Evolutionary conservation across 2,888 invertebrate species (phyloP), one percentile per base, ranked within the genome.

Genomic region (Dilophus febrilis): DNA sequence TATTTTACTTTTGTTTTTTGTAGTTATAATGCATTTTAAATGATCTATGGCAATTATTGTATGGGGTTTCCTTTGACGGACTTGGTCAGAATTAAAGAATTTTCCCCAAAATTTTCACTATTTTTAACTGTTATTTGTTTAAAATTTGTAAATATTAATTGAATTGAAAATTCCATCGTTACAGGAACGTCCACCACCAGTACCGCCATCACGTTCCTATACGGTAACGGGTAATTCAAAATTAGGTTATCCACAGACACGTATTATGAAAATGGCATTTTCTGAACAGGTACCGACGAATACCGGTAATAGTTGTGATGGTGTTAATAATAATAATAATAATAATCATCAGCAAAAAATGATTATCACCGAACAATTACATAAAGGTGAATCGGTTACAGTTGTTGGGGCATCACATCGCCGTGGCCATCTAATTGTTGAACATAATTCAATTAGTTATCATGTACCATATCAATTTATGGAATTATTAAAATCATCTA

Each of bases 111-210:
- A 36, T 32, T 14, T 37, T 27, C 35, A 31, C 27, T 37, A 18
- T 14, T 39, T 28, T 35, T 27, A 18, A 14, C 19, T 34, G 28
- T 40, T 31, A 12, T 12, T 35, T 18, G 27, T 37, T 42, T 19
- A 17, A 37, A n/a, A n/a, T n/a, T n/a, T n/a, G n/a, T n/a, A n/a
- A n/a, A n/a, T n/a, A n/a, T n/a, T n/a, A n/a, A n/a, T n/a, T n/a
- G n/a, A n/a, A n/a, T n/a, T n/a, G n/a, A n/a, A n/a, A n/a, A n/a
- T n/a, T n/a, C n/a, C n/a, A n/a, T n/a, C n/a, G n/a, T n/a, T n/a
- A n/a, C n/a, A 83, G 83, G 88, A 90, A 64, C 72, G 85, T 45
- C 88, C 91, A 28, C 92, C 92, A 28, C 88, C 91, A 26, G 77
- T 92, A 47, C 92, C 92, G 36, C 84, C 87, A 27, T 80, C 86